Percentiles rank a stretch among this genome's conserved stretches.
Evolutionary conservation across 1,140 invertebrate genomes (phyloP).

Genomic region (Papilio glaucus): DNA sequence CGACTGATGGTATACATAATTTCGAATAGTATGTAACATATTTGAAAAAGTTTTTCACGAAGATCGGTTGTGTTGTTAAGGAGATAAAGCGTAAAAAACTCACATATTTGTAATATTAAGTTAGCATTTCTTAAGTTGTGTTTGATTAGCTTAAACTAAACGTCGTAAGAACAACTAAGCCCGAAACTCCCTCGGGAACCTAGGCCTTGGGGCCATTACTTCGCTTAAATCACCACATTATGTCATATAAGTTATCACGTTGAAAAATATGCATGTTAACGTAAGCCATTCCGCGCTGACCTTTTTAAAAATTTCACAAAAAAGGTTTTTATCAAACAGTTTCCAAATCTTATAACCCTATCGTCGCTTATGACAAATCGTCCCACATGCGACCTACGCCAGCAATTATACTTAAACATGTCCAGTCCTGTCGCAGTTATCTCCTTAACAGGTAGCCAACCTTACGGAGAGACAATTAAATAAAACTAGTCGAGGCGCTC

Average conservation of each 20-base stretch:
- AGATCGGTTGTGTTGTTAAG: not conserved
- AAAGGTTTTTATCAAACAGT: not conserved
- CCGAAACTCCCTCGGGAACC: no score
- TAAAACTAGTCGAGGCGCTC: not conserved
- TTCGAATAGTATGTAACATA: not conserved
- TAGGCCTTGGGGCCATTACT: no score
- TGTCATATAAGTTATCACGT: no score
- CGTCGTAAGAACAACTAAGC: no score
- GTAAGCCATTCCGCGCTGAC: not conserved
- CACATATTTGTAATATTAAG: no score
- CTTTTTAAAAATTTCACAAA: not conserved
- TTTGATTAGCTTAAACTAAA: no score
- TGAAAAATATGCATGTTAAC: no score
- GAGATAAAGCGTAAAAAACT: no score
- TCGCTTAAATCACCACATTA: no score
- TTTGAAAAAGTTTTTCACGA: not conserved
- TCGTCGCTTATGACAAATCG: not conserved
- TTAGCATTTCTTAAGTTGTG: no score
- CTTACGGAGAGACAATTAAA: slow-evolving; percentile 1
- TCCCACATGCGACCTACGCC: not conserved
- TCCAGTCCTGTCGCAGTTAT: not conserved
- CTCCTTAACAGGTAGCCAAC: not conserved
- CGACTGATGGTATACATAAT: not conserved
- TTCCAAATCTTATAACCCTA: not conserved
- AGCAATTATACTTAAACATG: not conserved